These are phyloP conservation scores for Ascaphus truei DNA, from an alignment of 2,113 vertebrate species.

Conservation along the genomic window DNA sequence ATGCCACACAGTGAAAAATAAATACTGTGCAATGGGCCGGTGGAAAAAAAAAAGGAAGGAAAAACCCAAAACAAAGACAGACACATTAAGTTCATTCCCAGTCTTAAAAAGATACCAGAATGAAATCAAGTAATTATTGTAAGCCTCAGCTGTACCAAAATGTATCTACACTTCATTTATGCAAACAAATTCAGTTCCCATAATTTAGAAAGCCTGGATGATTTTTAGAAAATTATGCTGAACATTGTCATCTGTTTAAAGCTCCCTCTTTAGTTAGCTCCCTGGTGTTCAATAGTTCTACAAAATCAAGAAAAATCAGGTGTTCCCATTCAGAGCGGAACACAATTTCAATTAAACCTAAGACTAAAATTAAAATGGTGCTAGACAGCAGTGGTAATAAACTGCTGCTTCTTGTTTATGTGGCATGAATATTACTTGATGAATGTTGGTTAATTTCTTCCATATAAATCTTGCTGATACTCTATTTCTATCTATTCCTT, in stretches of 20 bases:
- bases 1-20: not conserved
- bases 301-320: conserved; percentile 36
- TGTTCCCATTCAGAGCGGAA: not conserved
- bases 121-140: conserved; percentile 45
- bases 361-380: not conserved
- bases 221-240: conserved; percentile 38
- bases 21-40: not conserved
- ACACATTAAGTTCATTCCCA: not conserved
- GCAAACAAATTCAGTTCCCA: conserved; percentile 48
- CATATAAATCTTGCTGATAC: not conserved
- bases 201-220: conserved; percentile 37
- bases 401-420: not conserved
- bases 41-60: not conserved
- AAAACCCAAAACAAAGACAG: not conserved
- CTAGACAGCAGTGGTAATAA: not conserved
- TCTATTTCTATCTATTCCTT: conserved; percentile 5
- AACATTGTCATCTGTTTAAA: conserved; percentile 32
- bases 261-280: conserved; percentile 28
- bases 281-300: conserved; percentile 10
- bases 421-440: not conserved
- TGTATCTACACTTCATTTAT: conserved; percentile 48
- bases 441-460: conserved; percentile 3
- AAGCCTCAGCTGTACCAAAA: conserved; percentile 37
- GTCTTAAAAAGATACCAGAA: conserved; percentile 29
- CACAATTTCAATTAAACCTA: conserved; percentile 26